These are phyloP conservation scores for Limosa lapponica DNA, from an alignment of 2,797 vertebrate species.

Conservation along the genomic window DNA sequence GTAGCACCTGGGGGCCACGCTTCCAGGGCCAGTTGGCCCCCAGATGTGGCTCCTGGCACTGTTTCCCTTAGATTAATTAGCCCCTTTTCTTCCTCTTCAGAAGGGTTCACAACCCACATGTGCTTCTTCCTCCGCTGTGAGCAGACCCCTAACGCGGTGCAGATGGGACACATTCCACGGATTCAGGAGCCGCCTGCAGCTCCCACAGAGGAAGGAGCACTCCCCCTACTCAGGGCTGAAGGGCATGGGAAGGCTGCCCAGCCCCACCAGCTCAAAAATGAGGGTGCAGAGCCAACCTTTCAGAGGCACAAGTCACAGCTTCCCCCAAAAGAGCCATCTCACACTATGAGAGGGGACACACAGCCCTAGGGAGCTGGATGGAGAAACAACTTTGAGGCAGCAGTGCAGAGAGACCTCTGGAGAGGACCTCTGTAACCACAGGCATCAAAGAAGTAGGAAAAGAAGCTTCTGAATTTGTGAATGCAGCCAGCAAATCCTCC, in stretches of 20 bases:
- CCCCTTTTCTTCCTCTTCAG: slow-evolving; percentile 51
- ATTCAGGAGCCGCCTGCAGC: slow-evolving; percentile 54
- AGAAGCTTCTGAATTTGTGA: neutral
- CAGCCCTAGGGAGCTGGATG: neutral
- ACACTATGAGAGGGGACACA: neutral
- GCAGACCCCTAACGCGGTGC: slow-evolving; percentile 27
- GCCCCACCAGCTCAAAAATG: neutral
- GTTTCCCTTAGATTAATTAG: slow-evolving; percentile 59
- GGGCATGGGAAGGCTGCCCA: neutral
- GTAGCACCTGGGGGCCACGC: slow-evolving; percentile 7
- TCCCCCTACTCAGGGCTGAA: neutral
- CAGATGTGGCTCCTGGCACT: slow-evolving; percentile 65
- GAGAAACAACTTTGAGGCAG: neutral
- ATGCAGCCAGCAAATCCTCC: neutral
- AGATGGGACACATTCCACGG: slow-evolving; percentile 71
- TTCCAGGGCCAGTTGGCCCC: slow-evolving; percentile 45
- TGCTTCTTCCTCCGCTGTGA: slow-evolving; percentile 41
- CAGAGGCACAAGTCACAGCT: neutral
- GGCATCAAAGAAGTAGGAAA: neutral
- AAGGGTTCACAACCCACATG: slow-evolving; percentile 64
- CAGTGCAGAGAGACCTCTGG: neutral
- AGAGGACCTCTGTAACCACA: neutral
- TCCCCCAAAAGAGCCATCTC: neutral
- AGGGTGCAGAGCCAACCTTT: neutral
- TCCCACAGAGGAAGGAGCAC: neutral